Evolutionary conservation across 92 coral and sea anemone species (phyloP).

Genomic region (Bergia puertoricense): DNA sequence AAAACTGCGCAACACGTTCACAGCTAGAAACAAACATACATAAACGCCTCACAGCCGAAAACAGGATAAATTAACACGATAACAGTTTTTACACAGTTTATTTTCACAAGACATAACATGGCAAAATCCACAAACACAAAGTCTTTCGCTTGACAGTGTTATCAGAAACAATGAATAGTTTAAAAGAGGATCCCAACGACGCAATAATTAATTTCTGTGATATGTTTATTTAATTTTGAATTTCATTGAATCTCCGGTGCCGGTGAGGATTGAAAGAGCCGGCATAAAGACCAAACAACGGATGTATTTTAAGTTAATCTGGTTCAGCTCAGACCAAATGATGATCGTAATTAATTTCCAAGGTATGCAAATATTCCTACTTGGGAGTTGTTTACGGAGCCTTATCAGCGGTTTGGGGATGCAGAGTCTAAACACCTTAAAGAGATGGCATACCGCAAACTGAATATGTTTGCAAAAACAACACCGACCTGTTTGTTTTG

Average conservation of each 20-base stretch:
- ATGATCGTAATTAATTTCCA: constrained; percentile 27
- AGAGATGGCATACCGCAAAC: not conserved
- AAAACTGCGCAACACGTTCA: not conserved
- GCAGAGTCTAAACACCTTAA: not conserved
- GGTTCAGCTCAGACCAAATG: constrained; percentile 4
- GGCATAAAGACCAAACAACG: not conserved
- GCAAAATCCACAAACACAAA: not conserved
- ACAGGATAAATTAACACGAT: too few relatives aligned
- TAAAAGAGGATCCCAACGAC: not conserved
- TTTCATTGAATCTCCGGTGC: not conserved
- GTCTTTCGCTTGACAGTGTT: too few relatives aligned
- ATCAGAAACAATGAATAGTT: too few relatives aligned
- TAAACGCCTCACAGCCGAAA: not conserved
- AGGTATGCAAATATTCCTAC: not conserved
- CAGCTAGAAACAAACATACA: not conserved
- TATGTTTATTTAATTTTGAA: not conserved
- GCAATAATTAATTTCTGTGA: not conserved
- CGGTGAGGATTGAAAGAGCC: not conserved
- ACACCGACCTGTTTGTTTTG: not conserved
- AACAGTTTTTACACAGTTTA: too few relatives aligned
- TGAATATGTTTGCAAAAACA: not conserved
- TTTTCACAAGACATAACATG: not conserved
- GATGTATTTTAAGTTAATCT: not conserved
- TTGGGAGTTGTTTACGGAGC: constrained; percentile 18
- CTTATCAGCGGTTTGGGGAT: constrained; percentile 2